Base-by-base conservation (phyloP, 2,113 vertebrate genomes). In the Spea multiplicata region DNA sequence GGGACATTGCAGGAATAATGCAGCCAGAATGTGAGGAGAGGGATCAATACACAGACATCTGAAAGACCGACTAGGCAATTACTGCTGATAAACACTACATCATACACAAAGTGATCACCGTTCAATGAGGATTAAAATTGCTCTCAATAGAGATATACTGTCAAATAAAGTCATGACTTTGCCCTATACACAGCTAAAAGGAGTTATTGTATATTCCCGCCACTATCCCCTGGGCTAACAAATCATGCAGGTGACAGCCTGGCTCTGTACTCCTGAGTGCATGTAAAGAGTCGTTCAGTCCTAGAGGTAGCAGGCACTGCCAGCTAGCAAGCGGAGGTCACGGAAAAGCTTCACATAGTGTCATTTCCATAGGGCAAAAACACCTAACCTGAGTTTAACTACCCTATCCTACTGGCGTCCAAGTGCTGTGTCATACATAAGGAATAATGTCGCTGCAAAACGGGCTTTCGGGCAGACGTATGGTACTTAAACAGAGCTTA, bases 21-120 rank as follows among this genome's bases (percentile, higher is more conserved):
- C 44, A 57, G 47, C 16, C 44, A 57, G 45, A 68, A 74, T 55
- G 64, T 73, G 71, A 47, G 57, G 45, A 62, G 9, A 14, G 50
- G 45, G 78, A 80, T 80, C 78, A 68, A 80, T 80, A 80, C 50
- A 1, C 50, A 67, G 62, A 67, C 71, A 73, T 73, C 64, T 80
- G 57, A 80, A 67, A 80, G 65, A 71, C 78, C 65, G 45, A 47
- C 30, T 49, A 17, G 71, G 71, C 78, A 67, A 74, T 80, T 80
- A 74, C 64, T 14, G 71, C 65, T 74, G 78, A 80, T 80, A 73
- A 80, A 80, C 78, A 80, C 71, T 74, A 64, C 61, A 80, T 74
- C 78, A 67, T 80, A 80, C 78, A 80, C 71, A 80, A 68, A 80
- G 62, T 61, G 52, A 67, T 68, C 71, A 68, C 78, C 46, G 71